Evolutionary conservation across 2,888 invertebrate species (phyloP), one percentile per base, ranked within the genome.

Genomic region (Anodontia alba): DNA sequence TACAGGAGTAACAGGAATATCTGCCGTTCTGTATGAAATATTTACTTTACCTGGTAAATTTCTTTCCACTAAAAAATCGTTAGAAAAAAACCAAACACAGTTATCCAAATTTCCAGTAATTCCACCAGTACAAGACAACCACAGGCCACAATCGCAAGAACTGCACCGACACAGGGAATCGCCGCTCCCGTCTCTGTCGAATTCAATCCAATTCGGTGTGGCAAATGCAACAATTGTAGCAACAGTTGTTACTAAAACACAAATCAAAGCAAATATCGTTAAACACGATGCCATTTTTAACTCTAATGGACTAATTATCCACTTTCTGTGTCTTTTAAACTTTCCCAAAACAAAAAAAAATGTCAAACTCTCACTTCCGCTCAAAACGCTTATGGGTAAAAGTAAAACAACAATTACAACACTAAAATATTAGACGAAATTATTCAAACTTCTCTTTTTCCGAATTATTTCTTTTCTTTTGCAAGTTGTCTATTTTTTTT

Each of bases 201-300:
- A 90, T 73, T 85, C 87, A 15, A 91, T 75, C 92, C 92, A 92
- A 76, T 92, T 91, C 17, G 92, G 92, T 15, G 91, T 92, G 5
- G 92, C 89, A 77, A 92, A 92, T 1, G 91, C 87, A 12, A 92
- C 92, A 43, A 92, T 92, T 29, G 90, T 90, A 7, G 91, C 91
- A 7, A 92, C 91, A 33, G 91, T 90, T n/a, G 92, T 91, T n/a
- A 92, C 80, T 66, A 92, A 84, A 17, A 92, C 91, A 78, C 90
- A 90, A 26, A 92, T 87, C 36, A 92, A 90, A n/a, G 91, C 91
- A n/a, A 89, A 87, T 49, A 92, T 89, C 5, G 90, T 84, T 38
- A 89, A 76, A 86, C 91, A 91, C 29, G 90, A 89, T 26, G 91
- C 90, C 92, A 92, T 92, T 78, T 43, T 72, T 62, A 31, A n/a